phyloP scores from a whole-genome alignment of 2,113 vertebrate genomes.

The Herpailurus yagouaroundi region DNA sequence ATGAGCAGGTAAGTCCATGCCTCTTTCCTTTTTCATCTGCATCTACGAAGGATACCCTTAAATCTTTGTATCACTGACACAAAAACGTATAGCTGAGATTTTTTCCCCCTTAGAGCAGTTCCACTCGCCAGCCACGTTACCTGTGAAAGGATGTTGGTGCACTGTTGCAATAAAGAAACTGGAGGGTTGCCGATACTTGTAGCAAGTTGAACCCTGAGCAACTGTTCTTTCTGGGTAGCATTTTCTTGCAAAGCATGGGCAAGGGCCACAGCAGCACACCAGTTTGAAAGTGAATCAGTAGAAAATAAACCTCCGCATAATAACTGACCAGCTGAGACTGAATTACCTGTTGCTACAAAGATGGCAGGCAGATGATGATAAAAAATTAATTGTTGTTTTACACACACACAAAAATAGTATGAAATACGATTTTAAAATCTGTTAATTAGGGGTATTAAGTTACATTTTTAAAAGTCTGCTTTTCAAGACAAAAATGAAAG shows the following conservation, averaged over 20 bases:
- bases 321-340: conserved; percentile 96
- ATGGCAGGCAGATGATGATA: not conserved
- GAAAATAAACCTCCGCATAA: conserved; percentile 98
- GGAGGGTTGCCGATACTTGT: conserved; percentile 98
- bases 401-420: not conserved
- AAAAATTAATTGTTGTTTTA: not conserved
- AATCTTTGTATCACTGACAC: not conserved
- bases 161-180: conserved; percentile 97
- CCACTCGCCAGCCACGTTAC: conserved; percentile 74
- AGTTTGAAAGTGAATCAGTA: conserved; percentile 96
- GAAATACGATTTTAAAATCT: not conserved
- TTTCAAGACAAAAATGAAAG: conserved; percentile 40
- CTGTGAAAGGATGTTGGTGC: conserved; percentile 99
- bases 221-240: conserved; percentile 95
- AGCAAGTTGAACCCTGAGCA: conserved; percentile 96
- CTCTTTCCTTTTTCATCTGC: not conserved
- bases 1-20: not conserved
- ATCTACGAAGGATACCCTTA: not conserved
- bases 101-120: fast-evolving
- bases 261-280: conserved; percentile 97
- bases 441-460: not conserved
- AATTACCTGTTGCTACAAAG: conserved; percentile 90
- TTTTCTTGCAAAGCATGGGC: conserved; percentile 97
- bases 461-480: conserved; percentile 40
- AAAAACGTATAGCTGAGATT: not conserved